Conservation (phyloP, 2,113 vertebrate genomes). For the Herpailurus yagouaroundi region DNA sequence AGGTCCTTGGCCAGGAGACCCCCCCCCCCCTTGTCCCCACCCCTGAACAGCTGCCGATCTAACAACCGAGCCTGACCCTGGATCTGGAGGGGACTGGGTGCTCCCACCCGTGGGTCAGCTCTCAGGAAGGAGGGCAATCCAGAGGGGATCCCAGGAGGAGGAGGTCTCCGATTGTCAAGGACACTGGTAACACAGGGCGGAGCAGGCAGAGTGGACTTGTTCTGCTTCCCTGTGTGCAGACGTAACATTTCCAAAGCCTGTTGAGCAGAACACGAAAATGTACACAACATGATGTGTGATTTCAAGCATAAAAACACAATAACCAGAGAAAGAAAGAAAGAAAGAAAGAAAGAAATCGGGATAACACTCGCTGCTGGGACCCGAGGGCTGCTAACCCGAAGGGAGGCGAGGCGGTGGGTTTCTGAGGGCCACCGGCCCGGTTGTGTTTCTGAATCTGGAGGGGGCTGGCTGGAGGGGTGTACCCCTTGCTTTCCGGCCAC, state of each 20-base stretch:
- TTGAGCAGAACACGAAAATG: not conserved
- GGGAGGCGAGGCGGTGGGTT: too few relatives aligned
- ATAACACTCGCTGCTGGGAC: rapidly evolving
- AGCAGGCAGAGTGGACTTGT: rapidly evolving
- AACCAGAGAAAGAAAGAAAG: not conserved
- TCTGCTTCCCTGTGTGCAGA: not conserved
- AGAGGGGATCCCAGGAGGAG: not conserved
- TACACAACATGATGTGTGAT: rapidly evolving
- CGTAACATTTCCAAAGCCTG: not conserved
- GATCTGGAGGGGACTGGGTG: not conserved
- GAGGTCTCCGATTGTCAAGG: not conserved
- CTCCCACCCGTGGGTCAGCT: not conserved
- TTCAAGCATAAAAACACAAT: not conserved
- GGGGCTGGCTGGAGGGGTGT: not conserved
- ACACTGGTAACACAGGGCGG: rapidly evolving
- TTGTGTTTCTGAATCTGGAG: rapidly evolving
- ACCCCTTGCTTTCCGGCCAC: rapidly evolving
- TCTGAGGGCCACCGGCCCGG: rapidly evolving
- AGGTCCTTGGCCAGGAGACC: not conserved
- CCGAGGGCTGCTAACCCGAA: rapidly evolving
- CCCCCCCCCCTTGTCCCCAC: rapidly evolving
- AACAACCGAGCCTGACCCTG: not conserved
- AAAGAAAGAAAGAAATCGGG: not conserved
- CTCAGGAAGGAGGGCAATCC: not conserved
- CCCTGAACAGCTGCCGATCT: too few relatives aligned